phyloP scores from a whole-genome alignment of 2,113 vertebrate species.

The Mungos mungo region DNA sequence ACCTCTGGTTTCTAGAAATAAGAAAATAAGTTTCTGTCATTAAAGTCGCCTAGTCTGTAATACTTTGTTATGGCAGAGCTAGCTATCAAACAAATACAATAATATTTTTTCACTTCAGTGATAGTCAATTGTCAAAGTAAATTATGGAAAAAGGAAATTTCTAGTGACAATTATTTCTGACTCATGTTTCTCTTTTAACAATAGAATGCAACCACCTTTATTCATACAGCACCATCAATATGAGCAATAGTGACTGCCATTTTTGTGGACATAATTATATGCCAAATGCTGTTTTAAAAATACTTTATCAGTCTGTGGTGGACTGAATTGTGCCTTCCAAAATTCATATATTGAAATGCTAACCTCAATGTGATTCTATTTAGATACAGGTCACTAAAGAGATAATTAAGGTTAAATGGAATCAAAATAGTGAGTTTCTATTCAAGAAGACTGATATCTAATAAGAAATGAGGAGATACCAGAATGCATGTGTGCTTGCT shows the following conservation, averaged over 20 bases:
- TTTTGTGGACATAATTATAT: background rate
- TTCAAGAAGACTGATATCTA: background rate
- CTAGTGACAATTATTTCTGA: background rate
- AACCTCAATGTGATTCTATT: background rate
- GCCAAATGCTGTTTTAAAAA: background rate
- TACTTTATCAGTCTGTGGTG: background rate
- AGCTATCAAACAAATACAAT: background rate
- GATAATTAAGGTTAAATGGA: background rate
- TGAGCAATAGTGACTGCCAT: background rate
- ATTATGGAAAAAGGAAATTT: background rate
- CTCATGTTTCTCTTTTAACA: background rate
- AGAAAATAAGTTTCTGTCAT: background rate
- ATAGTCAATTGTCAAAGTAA: background rate
- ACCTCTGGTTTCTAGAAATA: background rate
- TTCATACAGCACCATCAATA: background rate
- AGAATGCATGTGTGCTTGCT: background rate
- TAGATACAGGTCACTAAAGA: background rate
- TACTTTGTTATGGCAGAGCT: background rate
- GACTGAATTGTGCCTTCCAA: background rate
- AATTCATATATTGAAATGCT: background rate
- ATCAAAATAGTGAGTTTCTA: background rate
- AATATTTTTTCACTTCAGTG: background rate
- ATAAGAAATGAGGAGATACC: background rate
- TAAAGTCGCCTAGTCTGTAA: background rate
- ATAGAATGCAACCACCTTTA: background rate